Conservation (phyloP, 2,797 vertebrate species). For the Melanotaenia nigrans region DNA sequence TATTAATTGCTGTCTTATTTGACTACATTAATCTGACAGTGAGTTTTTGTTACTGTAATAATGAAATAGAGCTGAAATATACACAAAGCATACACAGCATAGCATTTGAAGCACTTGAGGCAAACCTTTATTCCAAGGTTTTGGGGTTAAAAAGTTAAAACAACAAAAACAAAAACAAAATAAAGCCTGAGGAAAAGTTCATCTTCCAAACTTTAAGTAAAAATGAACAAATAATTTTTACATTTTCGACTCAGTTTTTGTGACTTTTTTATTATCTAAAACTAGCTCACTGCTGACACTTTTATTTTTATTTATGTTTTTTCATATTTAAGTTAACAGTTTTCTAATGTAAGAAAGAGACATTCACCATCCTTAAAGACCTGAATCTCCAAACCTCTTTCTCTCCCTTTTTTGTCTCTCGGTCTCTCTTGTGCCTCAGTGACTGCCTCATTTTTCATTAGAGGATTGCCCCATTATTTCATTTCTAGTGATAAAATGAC, state of each 20-base stretch:
- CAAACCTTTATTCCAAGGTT: no score
- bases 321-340: slow-evolving; percentile 33
- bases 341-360: slow-evolving; percentile 14
- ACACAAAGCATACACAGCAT: no score
- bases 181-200: no score
- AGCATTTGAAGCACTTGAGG: no score
- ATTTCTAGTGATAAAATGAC: slow-evolving; percentile 83
- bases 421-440: slow-evolving; percentile 59
- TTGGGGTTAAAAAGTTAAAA: not conserved
- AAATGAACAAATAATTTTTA: no score
- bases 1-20: slow-evolving; percentile 7
- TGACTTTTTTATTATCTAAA: slow-evolving; percentile 1
- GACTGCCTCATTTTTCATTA: slow-evolving; percentile 79
- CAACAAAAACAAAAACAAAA: no score
- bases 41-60: not conserved
- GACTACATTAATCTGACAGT: not conserved
- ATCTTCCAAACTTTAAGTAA: no score
- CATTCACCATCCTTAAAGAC: slow-evolving; percentile 52
- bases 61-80: not conserved
- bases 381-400: slow-evolving; percentile 58
- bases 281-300: slow-evolving; percentile 8
- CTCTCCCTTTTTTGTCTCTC: slow-evolving; percentile 66
- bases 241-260: not conserved
- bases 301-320: not conserved
- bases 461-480: slow-evolving; percentile 81